A percentile compares a stretch with the other conserved stretches of the same genome.
These are phyloP conservation scores for Tenthredo notha DNA, from an alignment of 2,888 invertebrate species.

Conservation along the genomic window DNA sequence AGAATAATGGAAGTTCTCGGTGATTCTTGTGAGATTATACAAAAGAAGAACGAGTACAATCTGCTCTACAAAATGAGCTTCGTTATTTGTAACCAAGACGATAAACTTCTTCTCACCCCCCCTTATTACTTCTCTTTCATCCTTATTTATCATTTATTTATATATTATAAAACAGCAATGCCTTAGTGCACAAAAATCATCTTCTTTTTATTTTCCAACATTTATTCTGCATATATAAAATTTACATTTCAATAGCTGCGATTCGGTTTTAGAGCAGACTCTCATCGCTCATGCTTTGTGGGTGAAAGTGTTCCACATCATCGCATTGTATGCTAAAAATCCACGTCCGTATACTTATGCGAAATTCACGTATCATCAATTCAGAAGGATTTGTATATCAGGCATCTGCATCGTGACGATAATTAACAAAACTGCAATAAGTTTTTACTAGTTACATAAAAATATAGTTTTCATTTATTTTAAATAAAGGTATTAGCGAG, in stretches of 20 bases:
- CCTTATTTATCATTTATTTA: neutral
- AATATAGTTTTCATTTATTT: too few species aligned
- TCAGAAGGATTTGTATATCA: neutral
- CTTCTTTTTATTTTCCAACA: neutral
- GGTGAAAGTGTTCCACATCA: neutral
- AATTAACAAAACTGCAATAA: too few species aligned
- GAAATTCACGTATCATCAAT: neutral
- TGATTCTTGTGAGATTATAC: neutral
- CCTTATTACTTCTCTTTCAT: neutral
- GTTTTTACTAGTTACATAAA: too few species aligned
- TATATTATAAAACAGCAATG: neutral
- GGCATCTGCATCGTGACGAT: too few species aligned
- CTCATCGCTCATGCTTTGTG: neutral
- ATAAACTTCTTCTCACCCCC: neutral
- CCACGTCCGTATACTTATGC: neutral
- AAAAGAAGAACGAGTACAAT: neutral
- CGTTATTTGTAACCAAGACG: neutral
- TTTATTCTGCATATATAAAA: neutral
- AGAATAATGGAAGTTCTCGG: neutral
- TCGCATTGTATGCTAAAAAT: conserved; percentile 1
- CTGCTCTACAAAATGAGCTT: neutral
- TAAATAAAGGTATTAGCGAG: too few species aligned
- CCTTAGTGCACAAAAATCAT: neutral
- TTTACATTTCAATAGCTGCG: neutral
- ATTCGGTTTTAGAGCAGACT: neutral